Conservation (phyloP, 2,888 invertebrate species). For the Lysandra coridon region DNA sequence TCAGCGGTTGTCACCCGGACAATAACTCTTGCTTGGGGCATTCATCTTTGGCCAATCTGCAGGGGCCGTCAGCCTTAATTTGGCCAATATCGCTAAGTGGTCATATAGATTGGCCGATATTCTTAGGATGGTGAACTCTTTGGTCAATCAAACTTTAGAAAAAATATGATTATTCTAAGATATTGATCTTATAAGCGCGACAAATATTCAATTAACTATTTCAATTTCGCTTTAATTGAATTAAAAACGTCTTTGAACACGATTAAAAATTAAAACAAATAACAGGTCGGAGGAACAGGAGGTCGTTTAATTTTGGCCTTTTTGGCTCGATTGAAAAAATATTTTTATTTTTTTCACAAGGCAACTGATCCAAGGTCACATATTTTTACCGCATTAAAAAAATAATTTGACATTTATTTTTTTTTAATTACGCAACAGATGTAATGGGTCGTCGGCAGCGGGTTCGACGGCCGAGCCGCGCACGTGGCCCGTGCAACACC, state of each 20-base stretch:
- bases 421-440: constrained; percentile 38
- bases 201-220: too few species aligned
- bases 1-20: constrained; percentile 1
- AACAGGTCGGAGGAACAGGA: too few species aligned
- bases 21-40: background rate
- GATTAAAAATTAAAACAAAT: too few species aligned
- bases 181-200: too few species aligned
- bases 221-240: too few species aligned
- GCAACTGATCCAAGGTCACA: background rate
- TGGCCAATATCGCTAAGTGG: background rate
- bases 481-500: constrained; percentile 69
- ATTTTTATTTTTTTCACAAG: too few species aligned
- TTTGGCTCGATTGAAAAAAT: too few species aligned
- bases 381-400: constrained; percentile 2
- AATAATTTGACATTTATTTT: constrained; percentile 1
- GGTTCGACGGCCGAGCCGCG: constrained; percentile 64
- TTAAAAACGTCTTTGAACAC: too few species aligned
- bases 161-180: background rate
- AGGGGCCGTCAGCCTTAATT: background rate
- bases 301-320: too few species aligned
- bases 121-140: background rate
- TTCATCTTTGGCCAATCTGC: background rate
- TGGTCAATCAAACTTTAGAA: background rate
- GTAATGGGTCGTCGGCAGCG: constrained; percentile 68
- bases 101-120: constrained; percentile 3